Evolutionary conservation across 2,888 invertebrate species (phyloP).

Genomic region (Tetrapedia diversipes): DNA sequence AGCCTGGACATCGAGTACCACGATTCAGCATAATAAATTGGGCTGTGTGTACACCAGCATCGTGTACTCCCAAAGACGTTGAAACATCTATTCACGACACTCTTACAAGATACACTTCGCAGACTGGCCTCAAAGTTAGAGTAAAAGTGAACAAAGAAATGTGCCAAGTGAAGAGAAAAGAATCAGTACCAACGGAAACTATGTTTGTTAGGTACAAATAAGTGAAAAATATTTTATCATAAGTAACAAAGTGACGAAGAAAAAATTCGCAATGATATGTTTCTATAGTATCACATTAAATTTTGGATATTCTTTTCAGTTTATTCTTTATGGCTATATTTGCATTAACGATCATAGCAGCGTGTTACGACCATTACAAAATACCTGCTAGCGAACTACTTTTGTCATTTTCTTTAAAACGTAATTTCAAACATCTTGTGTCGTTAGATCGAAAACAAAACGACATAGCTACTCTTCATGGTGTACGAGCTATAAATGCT

Average conservation of each 20-base stretch:
- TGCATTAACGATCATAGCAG: conserved; percentile 80
- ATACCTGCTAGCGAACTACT: conserved; percentile 82
- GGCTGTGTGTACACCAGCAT: conserved; percentile 88
- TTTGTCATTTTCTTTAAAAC: conserved; percentile 86
- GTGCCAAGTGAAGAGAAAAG: conserved; percentile 84
- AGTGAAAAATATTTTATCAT: not conserved
- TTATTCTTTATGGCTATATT: conserved; percentile 83
- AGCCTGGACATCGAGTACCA: conserved; percentile 89
- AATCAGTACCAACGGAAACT: conserved; percentile 83
- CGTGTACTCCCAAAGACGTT: conserved; percentile 86
- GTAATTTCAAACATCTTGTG: conserved; percentile 85
- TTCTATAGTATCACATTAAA: not conserved
- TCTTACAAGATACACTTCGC: conserved; percentile 83
- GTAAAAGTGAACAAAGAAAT: conserved; percentile 86
- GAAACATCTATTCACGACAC: conserved; percentile 84
- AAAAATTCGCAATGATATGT: not conserved
- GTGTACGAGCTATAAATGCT: conserved; percentile 87
- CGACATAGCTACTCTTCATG: conserved; percentile 87
- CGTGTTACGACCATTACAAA: conserved; percentile 79
- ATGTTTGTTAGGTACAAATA: conserved; percentile 83
- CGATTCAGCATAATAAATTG: conserved; percentile 87
- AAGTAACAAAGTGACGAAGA: not conserved
- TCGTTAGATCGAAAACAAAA: conserved; percentile 83
- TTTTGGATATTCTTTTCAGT: conserved; percentile 71
- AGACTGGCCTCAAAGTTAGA: conserved; percentile 85